Evolutionary conservation across 2,888 invertebrate genomes (phyloP), one percentile per base, ranked within the genome.

Genomic region (Sarcophaga rosellei): DNA sequence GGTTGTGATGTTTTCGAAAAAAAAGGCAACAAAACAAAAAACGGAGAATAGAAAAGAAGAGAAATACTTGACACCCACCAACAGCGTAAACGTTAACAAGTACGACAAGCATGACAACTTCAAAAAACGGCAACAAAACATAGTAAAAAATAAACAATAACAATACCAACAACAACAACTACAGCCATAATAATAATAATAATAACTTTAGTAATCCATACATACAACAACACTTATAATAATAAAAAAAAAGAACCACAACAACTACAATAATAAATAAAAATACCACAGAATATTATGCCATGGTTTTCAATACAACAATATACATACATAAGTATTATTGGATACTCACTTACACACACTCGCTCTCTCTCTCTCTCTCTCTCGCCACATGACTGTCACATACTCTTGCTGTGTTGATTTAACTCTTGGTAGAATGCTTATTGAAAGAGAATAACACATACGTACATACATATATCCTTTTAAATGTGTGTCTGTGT

Each of bases 41-140:
- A 35, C 0, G 23, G 44, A 23, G 17, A 57, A 45, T 74, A 35
- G 35, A 35, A 35, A 53, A 15, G 17, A 53, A 53, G 53, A 53
- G 74, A 86, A 84, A 78, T 86, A 78, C 81, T 86, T 81, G 84
- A 86, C 86, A 86, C 86, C 86, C 86, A 86, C 86, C 78, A 81
- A 21, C 84, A 74, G 77, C 83, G 68, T 84, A 81, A 82, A 82
- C 66, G 17, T 81, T 84, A 86, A 84, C 86, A 86, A 86, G 81
- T 86, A 86, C 84, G 86, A 86, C 86, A 86, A 81, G 75, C 86
- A 84, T 84, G 86, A 86, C 84, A 86, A 86, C 75, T 81, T 47
- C 62, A 75, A 78, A 73, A 53, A 53, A 77, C 57, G 65, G 62
- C 66, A 20, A 23, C 44, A 81, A 10, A 74, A 59, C 59, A 82